These are phyloP conservation scores for Erpornis zantholeuca DNA, from an alignment of 2,113 vertebrate genomes.

Conservation along the genomic window DNA sequence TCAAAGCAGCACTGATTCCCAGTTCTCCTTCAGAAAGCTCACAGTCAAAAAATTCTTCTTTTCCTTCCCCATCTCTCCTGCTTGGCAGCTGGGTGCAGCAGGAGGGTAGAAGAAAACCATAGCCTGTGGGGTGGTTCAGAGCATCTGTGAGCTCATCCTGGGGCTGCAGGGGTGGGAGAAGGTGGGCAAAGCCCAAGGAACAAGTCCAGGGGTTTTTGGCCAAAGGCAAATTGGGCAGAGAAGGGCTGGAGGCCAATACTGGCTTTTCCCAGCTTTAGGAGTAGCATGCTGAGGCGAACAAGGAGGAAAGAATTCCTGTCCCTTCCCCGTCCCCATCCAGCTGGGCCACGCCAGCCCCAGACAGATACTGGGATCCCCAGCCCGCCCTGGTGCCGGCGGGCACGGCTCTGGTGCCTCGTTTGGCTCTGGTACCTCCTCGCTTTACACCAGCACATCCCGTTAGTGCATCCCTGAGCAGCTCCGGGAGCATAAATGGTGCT, in stretches of 20 bases:
- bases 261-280: not conserved
- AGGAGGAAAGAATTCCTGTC: not conserved
- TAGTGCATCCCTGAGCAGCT: not conserved
- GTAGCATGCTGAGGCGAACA: not conserved
- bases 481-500: not conserved
- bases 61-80: not conserved
- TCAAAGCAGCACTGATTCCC: not conserved
- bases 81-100: not conserved
- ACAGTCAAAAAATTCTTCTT: not conserved
- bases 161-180: not conserved
- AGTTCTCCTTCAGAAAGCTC: not conserved
- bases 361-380: fast-evolving
- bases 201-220: not conserved
- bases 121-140: not conserved
- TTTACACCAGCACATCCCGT: not conserved
- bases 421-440: fast-evolving
- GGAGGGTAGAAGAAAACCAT: not conserved
- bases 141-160: not conserved
- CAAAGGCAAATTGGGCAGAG: not conserved
- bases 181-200: not conserved
- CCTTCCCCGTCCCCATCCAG: not conserved
- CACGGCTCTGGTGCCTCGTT: fast-evolving
- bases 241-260: not conserved
- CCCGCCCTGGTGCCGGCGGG: not conserved
- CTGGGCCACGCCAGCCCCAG: not conserved